Conservation (phyloP, 2,888 invertebrate genomes). For the Caradrina clavipalpis region DNA sequence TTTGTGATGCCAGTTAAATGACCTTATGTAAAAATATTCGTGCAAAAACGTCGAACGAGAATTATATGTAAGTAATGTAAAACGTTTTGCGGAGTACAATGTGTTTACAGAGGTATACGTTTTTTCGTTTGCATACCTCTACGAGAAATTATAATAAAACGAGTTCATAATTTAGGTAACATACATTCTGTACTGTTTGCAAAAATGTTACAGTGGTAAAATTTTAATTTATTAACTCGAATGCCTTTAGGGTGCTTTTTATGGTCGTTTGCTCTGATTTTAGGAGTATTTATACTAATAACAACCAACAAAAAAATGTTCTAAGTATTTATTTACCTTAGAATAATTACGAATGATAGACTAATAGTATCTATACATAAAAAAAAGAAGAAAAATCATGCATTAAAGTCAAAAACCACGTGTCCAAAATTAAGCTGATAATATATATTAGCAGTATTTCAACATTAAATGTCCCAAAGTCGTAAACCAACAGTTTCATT, state of each 20-base stretch:
- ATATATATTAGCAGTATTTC: neutral
- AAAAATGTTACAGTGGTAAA: neutral
- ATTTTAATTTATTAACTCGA: conserved; percentile 6
- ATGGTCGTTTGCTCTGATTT: neutral
- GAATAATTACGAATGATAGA: too few species aligned
- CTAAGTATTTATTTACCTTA: too few species aligned
- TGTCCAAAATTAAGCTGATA: too few species aligned
- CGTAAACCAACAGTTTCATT: neutral
- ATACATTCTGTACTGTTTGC: too few species aligned
- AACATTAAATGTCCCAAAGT: neutral
- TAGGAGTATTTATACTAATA: too few species aligned
- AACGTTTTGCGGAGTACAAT: conserved; percentile 12
- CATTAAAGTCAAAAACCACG: too few species aligned
- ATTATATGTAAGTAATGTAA: neutral
- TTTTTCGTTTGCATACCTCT: neutral
- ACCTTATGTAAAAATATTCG: conserved; percentile 27
- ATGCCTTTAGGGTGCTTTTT: too few species aligned
- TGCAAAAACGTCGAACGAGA: conserved; percentile 14
- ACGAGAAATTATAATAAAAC: neutral
- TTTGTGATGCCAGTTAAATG: conserved; percentile 37
- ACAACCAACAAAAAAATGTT: too few species aligned
- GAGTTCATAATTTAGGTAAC: too few species aligned
- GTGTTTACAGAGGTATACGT: neutral
- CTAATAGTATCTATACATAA: too few species aligned
- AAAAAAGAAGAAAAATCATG: too few species aligned